phyloP scores from a whole-genome alignment of 2,797 vertebrate genomes.

The Numenius phaeopus region DNA sequence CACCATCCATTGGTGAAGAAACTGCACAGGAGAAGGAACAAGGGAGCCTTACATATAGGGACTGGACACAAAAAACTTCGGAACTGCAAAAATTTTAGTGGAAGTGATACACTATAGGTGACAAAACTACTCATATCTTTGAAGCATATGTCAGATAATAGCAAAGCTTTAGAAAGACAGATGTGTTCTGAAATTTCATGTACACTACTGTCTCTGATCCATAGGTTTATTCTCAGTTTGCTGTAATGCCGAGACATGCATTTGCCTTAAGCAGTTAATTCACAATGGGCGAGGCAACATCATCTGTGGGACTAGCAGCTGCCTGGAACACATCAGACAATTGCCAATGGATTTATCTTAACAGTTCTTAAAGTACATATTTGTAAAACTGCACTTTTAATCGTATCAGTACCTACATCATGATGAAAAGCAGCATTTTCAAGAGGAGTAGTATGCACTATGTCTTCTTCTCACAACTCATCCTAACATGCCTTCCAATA shows the following conservation, averaged over 20 bases:
- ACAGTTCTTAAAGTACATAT: not conserved
- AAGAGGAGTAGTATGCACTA: not conserved
- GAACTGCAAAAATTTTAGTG: not conserved
- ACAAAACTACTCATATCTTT: not conserved
- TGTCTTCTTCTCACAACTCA: not conserved
- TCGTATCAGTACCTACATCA: not conserved
- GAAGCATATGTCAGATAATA: not conserved
- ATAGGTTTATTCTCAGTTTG: slow-evolving; percentile 40
- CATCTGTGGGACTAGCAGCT: not conserved
- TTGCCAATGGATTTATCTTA: not conserved
- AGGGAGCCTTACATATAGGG: not conserved
- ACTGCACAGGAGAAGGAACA: not conserved
- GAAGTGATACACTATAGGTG: not conserved
- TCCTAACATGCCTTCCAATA: not conserved
- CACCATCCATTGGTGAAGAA: not conserved
- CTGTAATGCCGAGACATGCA: slow-evolving; percentile 4
- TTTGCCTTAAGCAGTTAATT: not conserved
- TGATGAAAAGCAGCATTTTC: not conserved
- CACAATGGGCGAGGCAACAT: not conserved
- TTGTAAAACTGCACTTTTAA: not conserved
- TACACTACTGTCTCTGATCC: not conserved
- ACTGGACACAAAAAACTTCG: not conserved
- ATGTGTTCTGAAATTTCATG: not conserved
- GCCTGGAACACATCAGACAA: not conserved
- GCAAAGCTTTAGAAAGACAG: slow-evolving; percentile 40